Conservation (phyloP, 2,888 invertebrate genomes). For the Hirtodrosophila cameraria region DNA sequence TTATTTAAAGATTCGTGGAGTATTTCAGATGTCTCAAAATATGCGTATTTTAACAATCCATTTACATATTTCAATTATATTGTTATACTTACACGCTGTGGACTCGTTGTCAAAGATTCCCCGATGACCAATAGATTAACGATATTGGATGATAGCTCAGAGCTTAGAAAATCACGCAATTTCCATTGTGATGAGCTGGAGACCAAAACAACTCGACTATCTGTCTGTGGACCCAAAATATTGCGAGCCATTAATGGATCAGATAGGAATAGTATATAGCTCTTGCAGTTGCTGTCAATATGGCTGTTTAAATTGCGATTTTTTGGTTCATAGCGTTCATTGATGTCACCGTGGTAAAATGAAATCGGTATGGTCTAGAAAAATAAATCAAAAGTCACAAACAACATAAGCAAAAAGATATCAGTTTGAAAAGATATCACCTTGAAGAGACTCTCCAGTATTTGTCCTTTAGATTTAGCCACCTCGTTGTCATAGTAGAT, state of each 20-base stretch:
- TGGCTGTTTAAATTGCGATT: slow-evolving; percentile 79
- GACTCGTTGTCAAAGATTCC: slow-evolving; percentile 86
- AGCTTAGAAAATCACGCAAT: slow-evolving; percentile 88
- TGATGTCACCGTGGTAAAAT: slow-evolving; percentile 87
- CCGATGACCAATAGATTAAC: slow-evolving; percentile 89
- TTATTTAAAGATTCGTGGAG: no score
- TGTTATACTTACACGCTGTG: slow-evolving; percentile 83
- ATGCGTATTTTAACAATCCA: no score
- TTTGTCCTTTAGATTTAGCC: slow-evolving; percentile 85
- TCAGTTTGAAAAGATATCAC: no score
- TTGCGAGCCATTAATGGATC: slow-evolving; percentile 86
- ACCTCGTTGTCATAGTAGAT: slow-evolving; percentile 88
- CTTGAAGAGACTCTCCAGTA: slow-evolving; percentile 86
- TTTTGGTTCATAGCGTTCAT: slow-evolving; percentile 84
- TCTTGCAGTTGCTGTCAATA: slow-evolving; percentile 86
- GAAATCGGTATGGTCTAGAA: slow-evolving; percentile 84
- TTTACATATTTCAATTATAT: background rate
- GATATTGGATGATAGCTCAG: slow-evolving; percentile 87
- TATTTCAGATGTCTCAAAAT: no score
- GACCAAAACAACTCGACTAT: slow-evolving; percentile 88
- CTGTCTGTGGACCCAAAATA: slow-evolving; percentile 87
- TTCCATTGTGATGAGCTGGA: slow-evolving; percentile 91
- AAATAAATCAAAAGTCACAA: background rate
- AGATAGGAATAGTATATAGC: slow-evolving; percentile 88
- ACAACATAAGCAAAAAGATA: no score